These are phyloP conservation scores for Cephus pulcher DNA, from an alignment of 2,888 invertebrate species.

Conservation along the genomic window DNA sequence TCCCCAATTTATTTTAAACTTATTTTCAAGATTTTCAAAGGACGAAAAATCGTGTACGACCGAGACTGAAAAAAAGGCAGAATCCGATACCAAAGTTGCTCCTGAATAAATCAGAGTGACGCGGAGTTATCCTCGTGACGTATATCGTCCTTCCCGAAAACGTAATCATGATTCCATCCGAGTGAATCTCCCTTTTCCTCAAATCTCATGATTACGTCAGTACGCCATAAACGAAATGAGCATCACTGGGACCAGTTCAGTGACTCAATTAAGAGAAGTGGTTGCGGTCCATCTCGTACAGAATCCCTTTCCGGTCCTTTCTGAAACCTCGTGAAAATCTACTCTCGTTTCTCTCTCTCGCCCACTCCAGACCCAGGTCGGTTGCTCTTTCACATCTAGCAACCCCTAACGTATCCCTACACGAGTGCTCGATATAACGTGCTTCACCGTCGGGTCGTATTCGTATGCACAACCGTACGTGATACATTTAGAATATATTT, in stretches of 20 bases:
- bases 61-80: no score
- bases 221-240: background rate
- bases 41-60: background rate
- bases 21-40: background rate
- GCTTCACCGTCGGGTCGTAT: background rate
- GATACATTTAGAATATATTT: background rate
- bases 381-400: background rate
- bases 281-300: constrained; percentile 8
- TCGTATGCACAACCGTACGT: background rate
- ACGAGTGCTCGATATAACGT: background rate
- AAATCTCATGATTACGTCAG: background rate
- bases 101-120: background rate
- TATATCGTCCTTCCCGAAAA: background rate
- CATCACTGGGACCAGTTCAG: background rate
- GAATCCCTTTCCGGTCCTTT: background rate
- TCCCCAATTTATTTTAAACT: background rate
- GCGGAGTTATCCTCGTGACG: background rate
- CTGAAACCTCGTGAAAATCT: background rate
- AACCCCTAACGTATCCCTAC: background rate
- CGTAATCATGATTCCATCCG: background rate
- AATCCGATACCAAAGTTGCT: background rate
- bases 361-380: background rate
- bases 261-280: constrained; percentile 14
- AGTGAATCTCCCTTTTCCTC: background rate
- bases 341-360: background rate